Evolutionary conservation across 2,888 invertebrate species (phyloP), one percentile per base, ranked within the genome.

Genomic region (Zhengitettix transpicula): DNA sequence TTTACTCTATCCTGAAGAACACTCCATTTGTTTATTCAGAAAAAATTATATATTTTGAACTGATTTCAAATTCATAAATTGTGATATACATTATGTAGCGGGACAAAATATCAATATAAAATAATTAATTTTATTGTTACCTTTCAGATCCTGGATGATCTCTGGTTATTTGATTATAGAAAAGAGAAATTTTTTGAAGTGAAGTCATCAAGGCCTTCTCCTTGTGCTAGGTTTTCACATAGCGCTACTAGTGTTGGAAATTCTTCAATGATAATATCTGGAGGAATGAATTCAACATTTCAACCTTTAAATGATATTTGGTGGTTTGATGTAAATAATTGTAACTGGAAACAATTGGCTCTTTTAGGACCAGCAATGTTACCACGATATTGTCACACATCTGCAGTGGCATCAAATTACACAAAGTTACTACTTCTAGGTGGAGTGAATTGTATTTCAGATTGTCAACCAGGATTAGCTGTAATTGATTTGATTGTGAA

Each of bases 351-450:
- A 52, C 44, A 62, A 55, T 44, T 70, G 40, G 17, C 57, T n/a
- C 52, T 64, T 14, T 47, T 47, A n/a, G 55, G 55, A 40, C 16
- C 41, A 61, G 65, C 54, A 52, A 59, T 42, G 55, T 66, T 58
- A 53, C 65, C 59, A 58, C 67, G 61, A 56, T 75, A 74, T 66
- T 71, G 72, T 10, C 75, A 75, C 58, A 70, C 71, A 16, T 68
- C 71, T 42, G 68, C 70, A 60, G 62, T 73, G n/a, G 61, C 67
- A 40, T 65, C 65, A 7, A 68, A 72, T 59, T 64, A 62, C 41
- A 68, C 72, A 59, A 65, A 62, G 42, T 65, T 74, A 57, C 52
- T 72, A 42, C 64, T 74, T 42, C 63, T 74, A 54, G 74, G 74
- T 15, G 75, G 75, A 56, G 70, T 73, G 3, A 71, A 69, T 57